A percentile compares a stretch with the other conserved stretches of the same genome.
Conservation (phyloP, 2,888 invertebrate species). For the Gandaritis pyraliata region DNA sequence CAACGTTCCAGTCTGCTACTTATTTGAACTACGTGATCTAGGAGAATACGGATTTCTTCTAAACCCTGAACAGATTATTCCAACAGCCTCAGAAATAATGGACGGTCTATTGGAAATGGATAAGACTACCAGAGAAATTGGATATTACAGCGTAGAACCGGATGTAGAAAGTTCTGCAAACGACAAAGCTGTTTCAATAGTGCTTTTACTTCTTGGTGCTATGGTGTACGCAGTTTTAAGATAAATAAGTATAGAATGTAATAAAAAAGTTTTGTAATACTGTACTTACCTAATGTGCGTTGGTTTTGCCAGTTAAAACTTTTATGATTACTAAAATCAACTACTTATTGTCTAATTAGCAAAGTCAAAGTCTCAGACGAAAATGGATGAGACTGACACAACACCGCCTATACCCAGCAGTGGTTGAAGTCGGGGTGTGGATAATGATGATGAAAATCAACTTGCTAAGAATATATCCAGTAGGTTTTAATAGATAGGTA, state of each 20-base stretch:
- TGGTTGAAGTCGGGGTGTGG: no score
- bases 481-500: no score
- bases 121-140: constrained; percentile 60
- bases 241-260: neutral
- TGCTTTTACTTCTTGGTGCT: constrained; percentile 44
- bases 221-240: constrained; percentile 25
- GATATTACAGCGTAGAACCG: constrained; percentile 49
- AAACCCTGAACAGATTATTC: constrained; percentile 79
- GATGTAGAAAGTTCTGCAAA: constrained; percentile 39
- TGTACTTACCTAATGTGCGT: no score
- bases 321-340: no score
- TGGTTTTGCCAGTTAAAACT: no score
- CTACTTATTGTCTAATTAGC: no score
- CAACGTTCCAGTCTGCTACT: constrained; percentile 80
- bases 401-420: no score
- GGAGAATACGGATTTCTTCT: constrained; percentile 85
- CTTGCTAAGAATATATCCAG: no score
- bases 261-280: no score
- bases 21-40: constrained; percentile 85
- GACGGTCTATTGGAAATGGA: constrained; percentile 80
- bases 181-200: constrained; percentile 43
- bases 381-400: no score
- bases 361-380: no score
- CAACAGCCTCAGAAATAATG: constrained; percentile 85
- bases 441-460: no score